These are phyloP conservation scores for Patella ulyssiponensis DNA, from an alignment of 2,888 invertebrate species.

Conservation along the genomic window DNA sequence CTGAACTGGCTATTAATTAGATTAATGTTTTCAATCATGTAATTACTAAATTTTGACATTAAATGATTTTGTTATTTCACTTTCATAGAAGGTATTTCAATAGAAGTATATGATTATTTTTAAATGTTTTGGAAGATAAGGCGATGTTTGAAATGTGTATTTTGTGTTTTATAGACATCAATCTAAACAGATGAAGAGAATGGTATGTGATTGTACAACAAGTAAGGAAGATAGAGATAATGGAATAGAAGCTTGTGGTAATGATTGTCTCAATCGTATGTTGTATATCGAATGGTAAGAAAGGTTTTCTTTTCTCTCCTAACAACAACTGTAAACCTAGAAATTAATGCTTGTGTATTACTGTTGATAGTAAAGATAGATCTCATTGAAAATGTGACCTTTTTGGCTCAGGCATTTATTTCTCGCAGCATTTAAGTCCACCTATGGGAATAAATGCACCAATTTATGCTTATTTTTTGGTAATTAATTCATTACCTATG, in stretches of 20 bases:
- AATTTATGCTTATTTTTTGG: no score
- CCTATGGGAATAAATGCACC: no score
- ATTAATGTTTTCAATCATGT: no score
- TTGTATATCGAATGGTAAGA: slow-evolving; percentile 97
- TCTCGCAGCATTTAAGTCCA: no score
- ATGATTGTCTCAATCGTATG: slow-evolving; percentile 95
- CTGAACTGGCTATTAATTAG: no score
- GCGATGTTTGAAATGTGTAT: background rate
- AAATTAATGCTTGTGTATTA: no score
- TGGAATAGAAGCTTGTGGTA: slow-evolving; percentile 91
- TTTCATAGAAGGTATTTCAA: background rate
- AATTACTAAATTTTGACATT: background rate
- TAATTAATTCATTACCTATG: no score
- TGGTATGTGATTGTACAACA: slow-evolving; percentile 95
- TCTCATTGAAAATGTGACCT: no score
- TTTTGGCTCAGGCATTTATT: no score
- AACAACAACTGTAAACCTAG: no score
- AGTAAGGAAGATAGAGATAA: slow-evolving; percentile 88
- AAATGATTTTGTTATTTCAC: background rate
- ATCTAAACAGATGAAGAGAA: slow-evolving; percentile 83
- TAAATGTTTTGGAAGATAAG: background rate
- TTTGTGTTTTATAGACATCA: slow-evolving; percentile 73
- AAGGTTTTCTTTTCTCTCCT: no score
- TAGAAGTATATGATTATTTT: background rate
- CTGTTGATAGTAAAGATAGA: no score